Conservation (phyloP, 2,797 vertebrate species). For the Leptatherina wallacei region DNA sequence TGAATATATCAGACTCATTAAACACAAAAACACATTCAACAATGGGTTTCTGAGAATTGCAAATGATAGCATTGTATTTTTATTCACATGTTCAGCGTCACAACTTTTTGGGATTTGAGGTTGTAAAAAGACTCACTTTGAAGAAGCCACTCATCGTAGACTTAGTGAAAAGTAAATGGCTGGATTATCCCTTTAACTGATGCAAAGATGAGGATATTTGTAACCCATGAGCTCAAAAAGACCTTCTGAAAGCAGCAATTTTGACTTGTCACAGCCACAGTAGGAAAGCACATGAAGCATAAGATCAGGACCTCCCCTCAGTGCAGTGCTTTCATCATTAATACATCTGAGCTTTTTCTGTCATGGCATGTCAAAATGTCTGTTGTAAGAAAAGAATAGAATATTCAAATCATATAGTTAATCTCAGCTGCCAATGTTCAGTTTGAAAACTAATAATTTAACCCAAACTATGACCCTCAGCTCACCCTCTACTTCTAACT, state of each 20-base stretch:
- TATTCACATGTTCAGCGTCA: no score
- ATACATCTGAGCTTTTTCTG: background rate
- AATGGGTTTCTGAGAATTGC: background rate
- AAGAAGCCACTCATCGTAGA: background rate
- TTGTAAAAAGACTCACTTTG: background rate
- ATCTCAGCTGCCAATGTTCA: background rate
- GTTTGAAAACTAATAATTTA: background rate
- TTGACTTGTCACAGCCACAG: background rate
- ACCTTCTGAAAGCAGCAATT: background rate
- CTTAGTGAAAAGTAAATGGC: background rate
- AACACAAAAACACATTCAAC: no score
- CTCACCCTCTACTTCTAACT: no score
- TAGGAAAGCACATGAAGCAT: conserved; percentile 1
- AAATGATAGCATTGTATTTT: background rate
- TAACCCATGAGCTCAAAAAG: background rate
- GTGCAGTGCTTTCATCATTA: conserved; percentile 5
- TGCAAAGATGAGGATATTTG: background rate
- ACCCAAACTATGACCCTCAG: background rate
- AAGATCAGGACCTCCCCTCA: background rate
- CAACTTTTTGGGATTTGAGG: background rate
- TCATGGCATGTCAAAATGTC: background rate
- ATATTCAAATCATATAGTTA: background rate
- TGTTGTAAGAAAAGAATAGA: background rate
- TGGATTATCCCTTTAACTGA: background rate
- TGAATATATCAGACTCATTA: no score